phyloP scores from a whole-genome alignment of 2,797 vertebrate genomes.

The Yasuhikotakia modesta region DNA sequence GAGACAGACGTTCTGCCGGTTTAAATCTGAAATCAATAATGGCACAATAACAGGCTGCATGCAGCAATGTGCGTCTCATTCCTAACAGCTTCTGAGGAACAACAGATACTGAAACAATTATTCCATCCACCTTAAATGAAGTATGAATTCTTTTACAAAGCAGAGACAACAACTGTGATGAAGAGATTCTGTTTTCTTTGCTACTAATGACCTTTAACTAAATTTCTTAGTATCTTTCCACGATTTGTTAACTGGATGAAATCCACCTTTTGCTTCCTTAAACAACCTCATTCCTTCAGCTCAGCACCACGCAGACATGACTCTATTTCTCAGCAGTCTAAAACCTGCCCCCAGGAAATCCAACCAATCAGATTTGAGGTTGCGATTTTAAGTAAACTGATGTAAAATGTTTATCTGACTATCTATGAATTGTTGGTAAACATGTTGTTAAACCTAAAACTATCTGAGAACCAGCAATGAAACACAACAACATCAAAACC shows the following conservation, averaged over 20 bases:
- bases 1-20: conserved; percentile 3
- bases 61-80: neutral
- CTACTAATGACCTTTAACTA: neutral
- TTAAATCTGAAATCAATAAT: conserved; percentile 33
- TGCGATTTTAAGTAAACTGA: too few relatives aligned
- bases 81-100: neutral
- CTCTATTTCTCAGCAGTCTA: neutral
- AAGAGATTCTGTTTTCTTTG: neutral
- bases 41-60: neutral
- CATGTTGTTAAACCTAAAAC: too few relatives aligned
- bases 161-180: neutral
- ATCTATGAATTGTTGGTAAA: too few relatives aligned
- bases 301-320: too few relatives aligned
- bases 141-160: neutral
- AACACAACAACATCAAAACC: conserved; percentile 16
- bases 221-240: too few relatives aligned
- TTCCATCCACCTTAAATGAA: too few relatives aligned
- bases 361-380: too few relatives aligned
- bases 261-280: too few relatives aligned
- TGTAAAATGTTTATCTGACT: too few relatives aligned
- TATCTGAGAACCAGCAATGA: neutral
- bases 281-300: too few relatives aligned
- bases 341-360: too few relatives aligned
- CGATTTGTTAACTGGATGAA: too few relatives aligned
- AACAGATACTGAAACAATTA: neutral